phyloP scores from a whole-genome alignment of 2,888 invertebrate species.

The Hemithea aestivaria region DNA sequence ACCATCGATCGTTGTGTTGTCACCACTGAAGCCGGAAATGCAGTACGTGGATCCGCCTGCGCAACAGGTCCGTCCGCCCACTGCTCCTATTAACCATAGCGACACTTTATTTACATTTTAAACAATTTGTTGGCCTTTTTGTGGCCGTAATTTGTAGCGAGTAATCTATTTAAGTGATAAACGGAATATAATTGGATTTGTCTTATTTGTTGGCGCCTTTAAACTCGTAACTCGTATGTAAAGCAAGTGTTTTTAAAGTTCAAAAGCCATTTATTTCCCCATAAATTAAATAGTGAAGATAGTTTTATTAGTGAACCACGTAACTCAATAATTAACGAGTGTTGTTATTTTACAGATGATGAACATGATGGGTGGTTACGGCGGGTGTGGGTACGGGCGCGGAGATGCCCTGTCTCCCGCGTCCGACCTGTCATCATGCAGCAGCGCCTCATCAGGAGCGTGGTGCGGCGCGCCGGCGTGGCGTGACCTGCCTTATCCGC shows the following conservation, averaged over 20 bases:
- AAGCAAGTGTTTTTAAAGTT: too few relatives aligned
- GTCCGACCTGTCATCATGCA: slow-evolving; percentile 66
- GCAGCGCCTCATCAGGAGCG: slow-evolving; percentile 63
- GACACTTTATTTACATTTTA: slow-evolving; percentile 36
- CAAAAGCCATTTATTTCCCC: too few relatives aligned
- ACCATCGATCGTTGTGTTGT: slow-evolving; percentile 67
- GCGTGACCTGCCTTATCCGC: slow-evolving; percentile 70
- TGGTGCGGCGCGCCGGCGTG: slow-evolving; percentile 61
- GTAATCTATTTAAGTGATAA: slow-evolving; percentile 19
- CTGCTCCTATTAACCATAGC: slow-evolving; percentile 24
- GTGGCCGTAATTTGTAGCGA: slow-evolving; percentile 16
- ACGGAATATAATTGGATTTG: slow-evolving; percentile 6
- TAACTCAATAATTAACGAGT: too few relatives aligned
- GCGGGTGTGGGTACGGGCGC: slow-evolving; percentile 66
- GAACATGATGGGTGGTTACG: slow-evolving; percentile 67
- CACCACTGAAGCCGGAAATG: slow-evolving; percentile 71
- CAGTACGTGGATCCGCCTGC: slow-evolving; percentile 76
- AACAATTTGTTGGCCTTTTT: slow-evolving; percentile 22
- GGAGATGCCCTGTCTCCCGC: slow-evolving; percentile 74
- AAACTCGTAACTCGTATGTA: not conserved
- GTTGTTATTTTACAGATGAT: slow-evolving; percentile 59
- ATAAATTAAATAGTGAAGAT: too few relatives aligned
- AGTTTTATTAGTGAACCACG: too few relatives aligned
- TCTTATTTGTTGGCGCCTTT: slow-evolving; percentile 1
- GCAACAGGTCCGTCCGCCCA: slow-evolving; percentile 73